phyloP scores from a whole-genome alignment of 2,888 invertebrate genomes.

The Trissolcus brochymenae region DNA sequence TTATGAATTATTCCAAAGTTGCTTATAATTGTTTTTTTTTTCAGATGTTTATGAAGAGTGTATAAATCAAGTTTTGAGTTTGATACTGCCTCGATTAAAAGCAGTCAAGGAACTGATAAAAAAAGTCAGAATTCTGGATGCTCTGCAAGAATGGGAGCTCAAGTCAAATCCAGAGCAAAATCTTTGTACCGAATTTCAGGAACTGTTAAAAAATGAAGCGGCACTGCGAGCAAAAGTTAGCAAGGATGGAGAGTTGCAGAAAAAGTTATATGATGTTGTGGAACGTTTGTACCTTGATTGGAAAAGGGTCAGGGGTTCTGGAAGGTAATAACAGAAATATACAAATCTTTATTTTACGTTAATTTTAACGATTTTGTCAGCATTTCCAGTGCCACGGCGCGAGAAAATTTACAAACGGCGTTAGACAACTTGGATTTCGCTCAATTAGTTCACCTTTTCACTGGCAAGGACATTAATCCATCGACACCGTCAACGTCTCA shows the following conservation, averaged over 20 bases:
- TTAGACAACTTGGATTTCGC: slow-evolving; percentile 67
- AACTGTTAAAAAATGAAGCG: slow-evolving; percentile 66
- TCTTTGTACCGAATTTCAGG: slow-evolving; percentile 69
- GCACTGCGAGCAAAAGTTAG: slow-evolving; percentile 62
- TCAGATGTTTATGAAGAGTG: slow-evolving; percentile 70
- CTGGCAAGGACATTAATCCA: slow-evolving; percentile 59
- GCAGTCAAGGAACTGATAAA: slow-evolving; percentile 63
- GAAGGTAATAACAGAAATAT: slow-evolving; percentile 63
- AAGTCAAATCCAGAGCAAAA: slow-evolving; percentile 67
- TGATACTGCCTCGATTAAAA: slow-evolving; percentile 68
- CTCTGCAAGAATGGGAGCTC: slow-evolving; percentile 71
- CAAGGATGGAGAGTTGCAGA: slow-evolving; percentile 66
- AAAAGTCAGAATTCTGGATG: slow-evolving; percentile 69
- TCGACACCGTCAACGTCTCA: slow-evolving; percentile 46
- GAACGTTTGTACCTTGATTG: slow-evolving; percentile 73
- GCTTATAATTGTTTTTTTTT: slow-evolving; percentile 7
- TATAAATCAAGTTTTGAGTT: slow-evolving; percentile 67
- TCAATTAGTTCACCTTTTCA: slow-evolving; percentile 65
- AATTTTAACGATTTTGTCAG: slow-evolving; percentile 56
- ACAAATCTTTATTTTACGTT: neutral
- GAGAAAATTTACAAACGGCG: slow-evolving; percentile 65
- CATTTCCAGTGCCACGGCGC: slow-evolving; percentile 67
- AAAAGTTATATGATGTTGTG: slow-evolving; percentile 67
- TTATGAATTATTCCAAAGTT: neutral
- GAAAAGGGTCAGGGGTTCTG: slow-evolving; percentile 71